Evolutionary conservation across 2,113 vertebrate species (phyloP), one percentile per base, ranked within the genome.

Genomic region (Boulengeromyrus knoepffleri): DNA sequence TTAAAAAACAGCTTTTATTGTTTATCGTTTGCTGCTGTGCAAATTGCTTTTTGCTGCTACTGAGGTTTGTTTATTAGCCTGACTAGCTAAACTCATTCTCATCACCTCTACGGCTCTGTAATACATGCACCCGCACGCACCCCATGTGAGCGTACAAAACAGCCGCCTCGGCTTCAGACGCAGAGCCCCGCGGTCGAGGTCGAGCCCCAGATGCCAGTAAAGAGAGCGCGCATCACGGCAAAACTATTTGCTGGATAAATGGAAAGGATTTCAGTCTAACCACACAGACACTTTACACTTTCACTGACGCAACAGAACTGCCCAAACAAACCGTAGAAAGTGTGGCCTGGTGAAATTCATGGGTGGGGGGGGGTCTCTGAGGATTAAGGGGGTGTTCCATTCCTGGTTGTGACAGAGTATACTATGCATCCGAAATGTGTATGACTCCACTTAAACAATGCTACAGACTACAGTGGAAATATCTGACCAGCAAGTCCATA

Each of bases 211-310:
- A 94, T 95, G 95, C 95, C 96, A 95, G 95, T 96, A 95, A 96
- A 95, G 93, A 91, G 88, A 93, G 91, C 94, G 95, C 95, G 95
- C 95, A 96, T 96, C 96, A 96, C 95, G 94, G 94, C 95, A 95
- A 93, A 96, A 94, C 94, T 95, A 96, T 96, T 95, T 88, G 94
- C 95, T 94, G 94, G 93, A 94, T 95, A 95, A 95, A 95, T 95
- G 94, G 95, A 96, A 96, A 96, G 95, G 93, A 88, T 94, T 95
- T 93, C 91, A 94, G 92, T 92, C 93, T 93, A 93, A 95, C 95
- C 95, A 95, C 94, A 96, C 94, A 96, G 93, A 94, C 93, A 92
- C 92, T 92, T 93, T 58, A 89, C 84, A 88, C 85, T 91, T 56
- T 74, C 85, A 21, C 89, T 47, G 77, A 88, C 87, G 46, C 86